phyloP scores from a whole-genome alignment of 2,888 invertebrate species.

The Pemphredon lugubris region DNA sequence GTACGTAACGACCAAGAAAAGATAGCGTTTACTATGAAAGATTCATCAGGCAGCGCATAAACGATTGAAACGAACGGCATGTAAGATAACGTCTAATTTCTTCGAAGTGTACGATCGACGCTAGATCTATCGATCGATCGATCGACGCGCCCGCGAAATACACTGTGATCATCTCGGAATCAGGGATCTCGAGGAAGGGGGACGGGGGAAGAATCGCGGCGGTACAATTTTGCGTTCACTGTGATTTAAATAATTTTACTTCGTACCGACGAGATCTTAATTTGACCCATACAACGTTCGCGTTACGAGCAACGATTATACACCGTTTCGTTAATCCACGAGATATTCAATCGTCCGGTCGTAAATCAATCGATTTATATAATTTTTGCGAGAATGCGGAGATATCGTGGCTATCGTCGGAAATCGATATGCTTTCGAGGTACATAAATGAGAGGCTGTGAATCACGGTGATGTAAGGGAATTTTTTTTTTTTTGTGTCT shows the following conservation, averaged over 20 bases:
- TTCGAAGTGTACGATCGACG: constrained; percentile 14
- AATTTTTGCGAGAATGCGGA: not conserved
- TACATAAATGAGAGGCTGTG: no score
- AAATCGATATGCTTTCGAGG: constrained; percentile 7
- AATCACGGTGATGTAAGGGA: no score
- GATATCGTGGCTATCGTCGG: constrained; percentile 1
- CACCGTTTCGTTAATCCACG: no score
- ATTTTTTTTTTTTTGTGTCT: no score
- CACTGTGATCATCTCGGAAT: not conserved
- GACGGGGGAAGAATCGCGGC: no score
- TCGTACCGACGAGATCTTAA: constrained; percentile 2
- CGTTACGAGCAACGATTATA: no score
- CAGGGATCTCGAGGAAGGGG: not conserved
- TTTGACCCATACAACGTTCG: not conserved
- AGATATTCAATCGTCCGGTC: no score
- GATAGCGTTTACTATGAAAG: constrained; percentile 29
- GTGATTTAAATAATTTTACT: constrained; percentile 12
- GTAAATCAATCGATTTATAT: not conserved
- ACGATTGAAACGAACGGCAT: constrained; percentile 19
- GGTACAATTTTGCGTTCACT: not conserved
- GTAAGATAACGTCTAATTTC: constrained; percentile 29
- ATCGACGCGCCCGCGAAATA: not conserved
- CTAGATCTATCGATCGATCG: constrained; percentile 9
- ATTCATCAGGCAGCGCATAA: constrained; percentile 33
- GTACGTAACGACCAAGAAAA: constrained; percentile 14